Conservation (phyloP, 1,140 invertebrate species). For the Octopus sinensis region DNA sequence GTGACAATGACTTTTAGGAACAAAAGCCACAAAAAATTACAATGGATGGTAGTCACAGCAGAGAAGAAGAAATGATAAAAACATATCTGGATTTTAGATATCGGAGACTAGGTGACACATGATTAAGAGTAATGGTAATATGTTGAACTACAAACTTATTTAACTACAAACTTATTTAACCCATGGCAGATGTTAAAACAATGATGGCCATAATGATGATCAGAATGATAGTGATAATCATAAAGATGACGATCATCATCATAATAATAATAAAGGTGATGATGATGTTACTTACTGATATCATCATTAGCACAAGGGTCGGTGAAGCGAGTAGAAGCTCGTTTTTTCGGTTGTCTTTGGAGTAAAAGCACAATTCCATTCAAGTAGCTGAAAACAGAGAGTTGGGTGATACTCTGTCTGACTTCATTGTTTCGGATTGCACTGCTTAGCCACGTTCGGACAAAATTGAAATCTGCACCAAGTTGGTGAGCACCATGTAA, state of each 20-base stretch:
- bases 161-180: no score
- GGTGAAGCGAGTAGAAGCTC: slow-evolving; percentile 33
- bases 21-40: no score
- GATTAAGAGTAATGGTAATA: no score
- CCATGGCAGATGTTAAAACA: no score
- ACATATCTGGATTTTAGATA: no score
- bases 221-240: no score
- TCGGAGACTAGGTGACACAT: no score
- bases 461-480: slow-evolving; percentile 42
- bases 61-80: no score
- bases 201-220: no score
- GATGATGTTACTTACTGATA: slow-evolving; percentile 30
- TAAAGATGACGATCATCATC: neutral
- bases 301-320: slow-evolving; percentile 38
- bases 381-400: slow-evolving; percentile 45
- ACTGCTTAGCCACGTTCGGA: slow-evolving; percentile 39
- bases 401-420: slow-evolving; percentile 44
- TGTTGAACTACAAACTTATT: no score
- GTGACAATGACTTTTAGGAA: no score
- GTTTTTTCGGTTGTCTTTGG: slow-evolving; percentile 43
- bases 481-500: slow-evolving; percentile 51
- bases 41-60: no score
- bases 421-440: slow-evolving; percentile 39
- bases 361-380: slow-evolving; percentile 46
- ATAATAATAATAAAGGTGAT: neutral